phyloP scores from a whole-genome alignment of 1,140 invertebrate species.

The Pogonomyrmex barbatus region DNA sequence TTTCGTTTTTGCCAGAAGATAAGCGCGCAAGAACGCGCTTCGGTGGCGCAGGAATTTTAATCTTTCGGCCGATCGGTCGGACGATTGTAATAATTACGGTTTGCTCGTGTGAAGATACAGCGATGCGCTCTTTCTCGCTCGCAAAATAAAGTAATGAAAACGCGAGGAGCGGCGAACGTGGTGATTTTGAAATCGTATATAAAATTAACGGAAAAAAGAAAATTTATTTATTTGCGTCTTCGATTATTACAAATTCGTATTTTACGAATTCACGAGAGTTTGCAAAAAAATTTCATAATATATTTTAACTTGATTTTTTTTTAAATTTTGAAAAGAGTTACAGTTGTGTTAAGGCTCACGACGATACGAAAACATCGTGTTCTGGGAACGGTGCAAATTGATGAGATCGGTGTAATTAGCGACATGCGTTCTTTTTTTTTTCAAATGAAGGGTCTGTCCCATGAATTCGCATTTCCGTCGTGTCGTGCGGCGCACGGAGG shows the following conservation, averaged over 20 bases:
- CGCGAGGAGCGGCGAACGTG: neutral
- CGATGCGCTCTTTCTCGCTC: neutral
- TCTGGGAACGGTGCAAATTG: conserved; percentile 16
- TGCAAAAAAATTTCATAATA: conserved; percentile 24
- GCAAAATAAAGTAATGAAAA: conserved; percentile 30
- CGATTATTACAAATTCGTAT: neutral
- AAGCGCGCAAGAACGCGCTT: conserved; percentile 53
- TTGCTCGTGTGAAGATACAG: conserved; percentile 55
- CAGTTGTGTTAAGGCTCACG: neutral
- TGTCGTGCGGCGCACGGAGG: neutral
- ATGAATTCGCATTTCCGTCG: conserved; percentile 49
- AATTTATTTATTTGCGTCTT: neutral
- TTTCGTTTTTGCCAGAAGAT: conserved; percentile 43
- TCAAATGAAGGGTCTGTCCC: neutral
- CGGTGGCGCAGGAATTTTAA: conserved; percentile 55
- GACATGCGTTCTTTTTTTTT: neutral
- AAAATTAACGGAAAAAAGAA: neutral
- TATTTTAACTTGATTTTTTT: neutral
- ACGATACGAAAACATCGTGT: neutral
- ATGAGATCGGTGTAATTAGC: conserved; percentile 29
- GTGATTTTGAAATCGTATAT: neutral
- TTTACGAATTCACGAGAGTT: neutral
- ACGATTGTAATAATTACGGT: conserved; percentile 58
- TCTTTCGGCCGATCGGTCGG: conserved; percentile 52
- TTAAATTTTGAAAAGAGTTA: neutral